Percentiles rank a stretch among this genome's conserved stretches.
These are phyloP conservation scores for Tauraco hartlaubi DNA, from an alignment of 2,797 vertebrate genomes.

Conservation along the genomic window DNA sequence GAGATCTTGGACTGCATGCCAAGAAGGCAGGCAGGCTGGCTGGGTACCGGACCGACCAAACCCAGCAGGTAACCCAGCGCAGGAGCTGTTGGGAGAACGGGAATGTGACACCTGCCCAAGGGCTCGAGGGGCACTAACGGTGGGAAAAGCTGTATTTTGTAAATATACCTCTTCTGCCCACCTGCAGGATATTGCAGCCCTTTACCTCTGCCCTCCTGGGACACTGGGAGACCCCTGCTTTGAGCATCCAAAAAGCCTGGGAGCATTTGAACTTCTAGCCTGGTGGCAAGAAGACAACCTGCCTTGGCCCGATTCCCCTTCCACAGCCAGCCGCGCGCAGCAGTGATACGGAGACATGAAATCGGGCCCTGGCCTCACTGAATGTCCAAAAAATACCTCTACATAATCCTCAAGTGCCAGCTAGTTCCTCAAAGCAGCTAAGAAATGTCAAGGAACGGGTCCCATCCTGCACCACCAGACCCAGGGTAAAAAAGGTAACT, in stretches of 20 bases:
- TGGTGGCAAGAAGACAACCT: neutral
- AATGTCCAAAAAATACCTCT: neutral
- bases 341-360: neutral
- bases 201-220: neutral
- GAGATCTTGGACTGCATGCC: neutral
- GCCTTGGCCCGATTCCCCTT: neutral
- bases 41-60: neutral
- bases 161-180: neutral
- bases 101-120: neutral
- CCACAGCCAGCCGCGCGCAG: neutral
- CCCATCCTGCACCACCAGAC: neutral
- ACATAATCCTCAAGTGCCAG: too few species aligned
- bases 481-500: neutral
- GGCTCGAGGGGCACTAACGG: rapidly evolving
- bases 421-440: neutral
- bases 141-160: neutral
- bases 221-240: neutral
- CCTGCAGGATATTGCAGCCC: neutral
- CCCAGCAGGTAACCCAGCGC: neutral
- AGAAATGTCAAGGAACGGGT: neutral
- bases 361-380: neutral
- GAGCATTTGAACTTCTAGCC: neutral
- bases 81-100: neutral
- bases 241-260: neutral
- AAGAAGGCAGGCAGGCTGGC: neutral